Conservation (phyloP, 2,797 vertebrate genomes). For the Acanthornis magna region DNA sequence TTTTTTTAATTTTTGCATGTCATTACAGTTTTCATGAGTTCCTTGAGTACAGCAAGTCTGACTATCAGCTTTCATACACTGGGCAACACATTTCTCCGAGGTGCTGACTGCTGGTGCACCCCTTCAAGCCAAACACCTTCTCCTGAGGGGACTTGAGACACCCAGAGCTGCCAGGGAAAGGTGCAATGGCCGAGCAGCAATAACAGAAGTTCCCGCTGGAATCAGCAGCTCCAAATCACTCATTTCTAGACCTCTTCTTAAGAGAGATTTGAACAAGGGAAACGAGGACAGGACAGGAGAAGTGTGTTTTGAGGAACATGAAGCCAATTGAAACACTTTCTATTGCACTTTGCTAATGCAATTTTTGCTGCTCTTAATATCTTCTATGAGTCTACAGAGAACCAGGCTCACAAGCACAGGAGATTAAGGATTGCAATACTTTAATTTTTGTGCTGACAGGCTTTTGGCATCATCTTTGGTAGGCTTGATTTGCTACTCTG, state of each 20-base stretch:
- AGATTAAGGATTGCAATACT: background rate
- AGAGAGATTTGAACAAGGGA: background rate
- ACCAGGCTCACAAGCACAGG: background rate
- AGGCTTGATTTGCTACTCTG: background rate
- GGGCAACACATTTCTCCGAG: background rate
- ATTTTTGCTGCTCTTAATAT: background rate
- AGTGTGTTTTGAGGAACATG: background rate
- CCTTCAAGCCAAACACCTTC: background rate
- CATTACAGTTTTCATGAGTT: background rate
- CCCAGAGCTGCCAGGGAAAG: background rate
- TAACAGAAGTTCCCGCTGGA: background rate
- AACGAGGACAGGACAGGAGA: background rate
- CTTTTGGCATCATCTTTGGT: background rate
- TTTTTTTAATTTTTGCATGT: background rate
- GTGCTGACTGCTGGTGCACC: background rate
- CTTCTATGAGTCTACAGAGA: background rate
- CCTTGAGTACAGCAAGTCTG: background rate
- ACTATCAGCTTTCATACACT: background rate
- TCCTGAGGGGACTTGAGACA: background rate
- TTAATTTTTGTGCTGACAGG: conserved; percentile 19
- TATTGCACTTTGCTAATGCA: background rate
- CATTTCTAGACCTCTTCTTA: background rate
- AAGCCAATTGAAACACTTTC: background rate
- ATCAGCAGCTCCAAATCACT: background rate
- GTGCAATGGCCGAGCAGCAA: background rate